Percentiles rank a stretch among this genome's conserved stretches.
phyloP scores from a whole-genome alignment of 2,888 invertebrate species.

The Smittia sp. region DNA sequence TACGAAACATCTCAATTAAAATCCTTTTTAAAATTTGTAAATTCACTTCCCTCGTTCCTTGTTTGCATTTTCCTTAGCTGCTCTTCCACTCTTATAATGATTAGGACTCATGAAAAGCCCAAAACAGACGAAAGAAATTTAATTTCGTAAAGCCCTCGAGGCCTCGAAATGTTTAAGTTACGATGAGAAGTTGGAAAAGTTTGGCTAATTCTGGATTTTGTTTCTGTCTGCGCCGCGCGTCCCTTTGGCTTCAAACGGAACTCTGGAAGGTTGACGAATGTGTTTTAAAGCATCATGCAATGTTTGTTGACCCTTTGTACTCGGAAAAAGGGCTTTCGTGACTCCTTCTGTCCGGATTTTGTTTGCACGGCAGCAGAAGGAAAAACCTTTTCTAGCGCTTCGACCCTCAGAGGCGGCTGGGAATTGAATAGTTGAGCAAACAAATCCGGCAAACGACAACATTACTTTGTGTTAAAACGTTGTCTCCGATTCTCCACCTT shows the following conservation, averaged over 20 bases:
- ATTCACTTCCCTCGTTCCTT: neutral
- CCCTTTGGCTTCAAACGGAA: neutral
- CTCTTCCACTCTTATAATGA: too few species aligned
- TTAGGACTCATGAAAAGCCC: too few species aligned
- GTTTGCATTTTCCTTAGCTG: too few species aligned
- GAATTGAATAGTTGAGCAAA: neutral
- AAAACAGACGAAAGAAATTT: too few species aligned
- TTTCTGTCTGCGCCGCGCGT: neutral
- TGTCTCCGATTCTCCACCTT: neutral
- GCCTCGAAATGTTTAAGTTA: too few species aligned
- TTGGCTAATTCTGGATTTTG: neutral
- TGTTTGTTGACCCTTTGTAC: neutral
- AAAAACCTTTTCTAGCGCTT: neutral
- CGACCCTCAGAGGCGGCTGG: neutral
- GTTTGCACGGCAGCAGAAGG: neutral
- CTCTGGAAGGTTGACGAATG: neutral
- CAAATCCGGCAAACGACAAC: neutral
- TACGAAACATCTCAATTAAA: slow-evolving; percentile 10
- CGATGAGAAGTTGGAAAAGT: neutral
- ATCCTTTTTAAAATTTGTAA: neutral
- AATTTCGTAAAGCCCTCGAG: too few species aligned
- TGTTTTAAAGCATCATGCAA: neutral
- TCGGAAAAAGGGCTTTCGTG: neutral
- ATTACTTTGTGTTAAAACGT: too few species aligned
- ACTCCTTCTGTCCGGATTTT: neutral